Conservation (phyloP, 2,888 invertebrate species). For the Physocephala rufipes region DNA sequence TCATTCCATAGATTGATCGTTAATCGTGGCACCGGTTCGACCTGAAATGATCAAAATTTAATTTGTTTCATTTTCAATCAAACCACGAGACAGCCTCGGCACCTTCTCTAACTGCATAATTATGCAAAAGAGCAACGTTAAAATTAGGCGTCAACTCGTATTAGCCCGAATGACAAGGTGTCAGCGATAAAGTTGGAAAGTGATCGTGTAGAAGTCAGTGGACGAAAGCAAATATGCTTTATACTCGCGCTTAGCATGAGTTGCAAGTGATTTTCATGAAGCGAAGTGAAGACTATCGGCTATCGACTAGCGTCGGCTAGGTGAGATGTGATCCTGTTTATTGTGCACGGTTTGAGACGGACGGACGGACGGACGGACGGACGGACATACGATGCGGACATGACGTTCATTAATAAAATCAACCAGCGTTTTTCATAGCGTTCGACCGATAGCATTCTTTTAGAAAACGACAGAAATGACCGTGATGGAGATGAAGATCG, state of each 20-base stretch:
- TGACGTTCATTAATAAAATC: conserved; percentile 43
- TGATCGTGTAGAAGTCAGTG: not conserved
- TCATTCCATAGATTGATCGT: no score
- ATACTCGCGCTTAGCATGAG: not conserved
- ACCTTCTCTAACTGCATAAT: conserved; percentile 21
- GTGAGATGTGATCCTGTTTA: not conserved
- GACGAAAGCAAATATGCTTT: not conserved
- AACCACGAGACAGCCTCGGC: not conserved
- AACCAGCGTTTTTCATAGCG: conserved; percentile 23
- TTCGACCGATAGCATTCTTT: conserved; percentile 8
- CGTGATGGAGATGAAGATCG: conserved; percentile 4
- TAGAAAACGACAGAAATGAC: conserved; percentile 6
- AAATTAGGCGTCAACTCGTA: conserved; percentile 32
- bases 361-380: no score
- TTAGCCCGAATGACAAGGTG: conserved; percentile 33
- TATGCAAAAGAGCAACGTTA: conserved; percentile 30
- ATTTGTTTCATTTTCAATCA: conserved; percentile 1
- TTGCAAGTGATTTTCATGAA: not conserved
- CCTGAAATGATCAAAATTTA: not conserved
- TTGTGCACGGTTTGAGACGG: not conserved
- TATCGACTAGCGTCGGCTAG: not conserved
- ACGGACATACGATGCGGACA: conserved; percentile 40
- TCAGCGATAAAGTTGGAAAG: conserved; percentile 17
- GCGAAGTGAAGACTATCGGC: no score
- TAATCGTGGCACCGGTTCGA: no score